phyloP scores from a whole-genome alignment of 2,113 vertebrate species.

The Thinocorus orbignyianus region DNA sequence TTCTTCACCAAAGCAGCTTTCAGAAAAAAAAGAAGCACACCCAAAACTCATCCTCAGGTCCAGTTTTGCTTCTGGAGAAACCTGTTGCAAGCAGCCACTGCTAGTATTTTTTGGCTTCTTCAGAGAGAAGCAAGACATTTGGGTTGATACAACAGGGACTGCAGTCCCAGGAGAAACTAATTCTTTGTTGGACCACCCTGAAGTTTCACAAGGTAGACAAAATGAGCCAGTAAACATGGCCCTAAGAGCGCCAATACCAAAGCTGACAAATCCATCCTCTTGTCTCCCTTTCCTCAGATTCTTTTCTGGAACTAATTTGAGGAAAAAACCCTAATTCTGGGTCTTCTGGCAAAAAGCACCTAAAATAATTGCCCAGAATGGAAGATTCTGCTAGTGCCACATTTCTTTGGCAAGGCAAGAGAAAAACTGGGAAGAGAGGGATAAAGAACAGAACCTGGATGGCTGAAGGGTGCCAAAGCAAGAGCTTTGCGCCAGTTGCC shows the following conservation, averaged over 20 bases:
- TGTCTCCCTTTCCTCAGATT: slow-evolving; percentile 32
- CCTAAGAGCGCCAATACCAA: slow-evolving; percentile 26
- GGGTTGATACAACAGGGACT: not conserved
- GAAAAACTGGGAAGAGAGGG: slow-evolving; percentile 53
- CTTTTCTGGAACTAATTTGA: slow-evolving; percentile 42
- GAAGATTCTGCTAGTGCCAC: slow-evolving; percentile 43
- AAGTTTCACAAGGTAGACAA: slow-evolving; percentile 24
- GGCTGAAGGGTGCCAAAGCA: slow-evolving; percentile 49
- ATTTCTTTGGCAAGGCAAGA: slow-evolving; percentile 53
- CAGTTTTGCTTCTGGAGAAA: not conserved
- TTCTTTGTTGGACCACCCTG: not conserved
- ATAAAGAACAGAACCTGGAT: slow-evolving; percentile 63
- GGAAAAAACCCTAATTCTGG: slow-evolving; percentile 33
- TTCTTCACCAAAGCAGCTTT: not conserved
- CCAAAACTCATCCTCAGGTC: not conserved
- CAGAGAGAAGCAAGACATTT: not conserved
- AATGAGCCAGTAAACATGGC: slow-evolving; percentile 11
- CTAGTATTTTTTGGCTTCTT: not conserved
- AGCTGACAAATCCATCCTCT: slow-evolving; percentile 53
- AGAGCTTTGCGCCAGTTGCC: slow-evolving; percentile 40
- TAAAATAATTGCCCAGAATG: slow-evolving; percentile 60
- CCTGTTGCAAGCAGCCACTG: not conserved
- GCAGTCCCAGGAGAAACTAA: not conserved
- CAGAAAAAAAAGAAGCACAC: not conserved
- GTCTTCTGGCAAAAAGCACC: slow-evolving; percentile 37